These are phyloP conservation scores for Acomys russatus DNA, from an alignment of 2,797 vertebrate species.

Conservation along the genomic window DNA sequence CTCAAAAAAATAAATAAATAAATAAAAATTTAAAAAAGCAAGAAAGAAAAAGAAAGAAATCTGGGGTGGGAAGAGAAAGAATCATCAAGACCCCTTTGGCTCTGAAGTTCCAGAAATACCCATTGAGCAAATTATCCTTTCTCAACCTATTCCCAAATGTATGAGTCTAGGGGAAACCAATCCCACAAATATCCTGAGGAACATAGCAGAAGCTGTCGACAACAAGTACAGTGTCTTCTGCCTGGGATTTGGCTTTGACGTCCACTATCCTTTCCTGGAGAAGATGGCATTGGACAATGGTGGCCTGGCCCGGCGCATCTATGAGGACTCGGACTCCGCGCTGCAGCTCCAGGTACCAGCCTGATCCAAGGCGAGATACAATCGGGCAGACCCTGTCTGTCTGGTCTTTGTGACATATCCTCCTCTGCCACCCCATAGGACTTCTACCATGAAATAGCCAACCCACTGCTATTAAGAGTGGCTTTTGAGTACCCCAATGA, in stretches of 20 bases:
- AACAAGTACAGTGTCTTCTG: slow-evolving; percentile 93
- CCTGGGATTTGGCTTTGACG: slow-evolving; percentile 95
- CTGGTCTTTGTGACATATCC: background rate
- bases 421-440: slow-evolving; percentile 87
- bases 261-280: slow-evolving; percentile 95
- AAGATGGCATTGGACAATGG: slow-evolving; percentile 94
- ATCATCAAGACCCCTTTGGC: background rate
- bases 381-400: background rate
- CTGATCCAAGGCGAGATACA: background rate
- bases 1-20: too few species aligned
- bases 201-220: slow-evolving; percentile 88
- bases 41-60: background rate
- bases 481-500: slow-evolving; percentile 91
- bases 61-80: background rate
- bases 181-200: slow-evolving; percentile 89
- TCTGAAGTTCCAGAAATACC: slow-evolving; percentile 33
- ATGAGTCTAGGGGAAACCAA: slow-evolving; percentile 89
- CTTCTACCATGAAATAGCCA: slow-evolving; percentile 95
- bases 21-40: too few species aligned
- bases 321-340: slow-evolving; percentile 94
- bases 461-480: slow-evolving; percentile 91
- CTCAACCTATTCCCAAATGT: background rate
- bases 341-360: slow-evolving; percentile 94
- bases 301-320: slow-evolving; percentile 94
- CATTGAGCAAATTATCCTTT: background rate